Base-by-base conservation (phyloP, 2,797 vertebrate genomes). In the Garrulus glandarius region DNA sequence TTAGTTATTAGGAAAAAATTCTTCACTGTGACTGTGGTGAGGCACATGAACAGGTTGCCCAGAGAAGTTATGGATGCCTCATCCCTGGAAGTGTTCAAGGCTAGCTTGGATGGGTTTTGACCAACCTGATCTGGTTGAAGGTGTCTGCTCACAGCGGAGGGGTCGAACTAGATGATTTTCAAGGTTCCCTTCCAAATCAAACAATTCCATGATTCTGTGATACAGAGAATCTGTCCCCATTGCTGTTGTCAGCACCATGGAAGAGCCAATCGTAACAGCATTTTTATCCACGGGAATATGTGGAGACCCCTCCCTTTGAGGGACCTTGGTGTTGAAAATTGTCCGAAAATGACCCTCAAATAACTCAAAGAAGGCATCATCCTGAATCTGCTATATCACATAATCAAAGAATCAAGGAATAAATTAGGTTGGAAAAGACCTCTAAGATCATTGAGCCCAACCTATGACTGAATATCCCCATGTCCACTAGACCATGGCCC, bases 381-480 rank as follows among this genome's bases (percentile, higher is more conserved):
- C 21, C 34, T 46, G 15, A 22, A 67, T 41, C 34, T 55, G 24
- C 30, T 46, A 21, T 5, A 1, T 63, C 43, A 64, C 10, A 55
- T 24, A 47, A 47, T 39, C 39, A 39, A 44, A 87, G 29, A 57
- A 52, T 39, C 37, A 52, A 3, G 9, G 60, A 53, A 53, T 19
- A 27, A 59, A 67, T 22, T 13, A 46, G 6, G 3, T n/a, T 34
- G 9, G 30, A 88, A 53, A 67, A 67, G 9, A 67, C 3, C 30
- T 60, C 39, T 36, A 24, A 60, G 12, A 13, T 67, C n/a, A n/a
- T n/a, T 0, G 0, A 60, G 46, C 32, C 21, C 30, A 46, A 30
- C 26, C 20, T 39, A 13, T 19, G 29, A 39, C 23, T 0, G 0
- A 57, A 52, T 15, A 26, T 6, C 13, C 21, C 7, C 2, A 0